These are phyloP conservation scores for Venustoraphidia nigricollis DNA, from an alignment of 2,888 invertebrate species.

Conservation along the genomic window DNA sequence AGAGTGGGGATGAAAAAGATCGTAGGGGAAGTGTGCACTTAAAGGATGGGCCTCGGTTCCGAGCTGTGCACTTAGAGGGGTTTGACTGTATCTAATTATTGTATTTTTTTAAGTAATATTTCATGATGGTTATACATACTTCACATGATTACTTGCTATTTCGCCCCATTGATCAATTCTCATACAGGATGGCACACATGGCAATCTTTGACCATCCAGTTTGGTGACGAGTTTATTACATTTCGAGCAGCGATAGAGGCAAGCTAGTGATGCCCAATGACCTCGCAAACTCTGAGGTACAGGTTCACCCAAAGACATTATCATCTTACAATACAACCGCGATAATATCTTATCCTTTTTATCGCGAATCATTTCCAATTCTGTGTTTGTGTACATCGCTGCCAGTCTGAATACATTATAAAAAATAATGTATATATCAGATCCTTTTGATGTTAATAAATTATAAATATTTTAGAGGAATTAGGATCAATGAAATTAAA, in stretches of 20 bases:
- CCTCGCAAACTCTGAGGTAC: conserved; percentile 62
- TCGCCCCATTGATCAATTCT: conserved; percentile 58
- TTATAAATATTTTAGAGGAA: too few species aligned
- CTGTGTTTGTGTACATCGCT: conserved; percentile 75
- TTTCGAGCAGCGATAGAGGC: conserved; percentile 58
- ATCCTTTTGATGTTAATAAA: too few species aligned
- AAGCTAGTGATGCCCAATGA: conserved; percentile 66
- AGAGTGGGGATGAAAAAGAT: too few species aligned
- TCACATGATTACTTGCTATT: conserved; percentile 51
- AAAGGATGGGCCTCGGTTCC: too few species aligned
- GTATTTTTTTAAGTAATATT: not conserved
- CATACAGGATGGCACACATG: conserved; percentile 57
- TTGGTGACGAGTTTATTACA: conserved; percentile 60
- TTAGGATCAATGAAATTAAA: too few species aligned
- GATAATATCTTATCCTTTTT: conserved; percentile 81
- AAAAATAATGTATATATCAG: too few species aligned
- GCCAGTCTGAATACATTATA: conserved; percentile 42
- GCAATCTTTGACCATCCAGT: conserved; percentile 51
- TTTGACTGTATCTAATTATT: too few species aligned
- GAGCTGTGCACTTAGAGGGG: too few species aligned
- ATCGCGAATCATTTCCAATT: conserved; percentile 72
- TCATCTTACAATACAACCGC: conserved; percentile 68
- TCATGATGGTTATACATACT: conserved; percentile 25
- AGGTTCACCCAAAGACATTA: conserved; percentile 58
- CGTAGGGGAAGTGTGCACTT: too few species aligned